These are phyloP conservation scores for Cydia pomonella DNA, from an alignment of 1,140 invertebrate genomes.

Conservation along the genomic window DNA sequence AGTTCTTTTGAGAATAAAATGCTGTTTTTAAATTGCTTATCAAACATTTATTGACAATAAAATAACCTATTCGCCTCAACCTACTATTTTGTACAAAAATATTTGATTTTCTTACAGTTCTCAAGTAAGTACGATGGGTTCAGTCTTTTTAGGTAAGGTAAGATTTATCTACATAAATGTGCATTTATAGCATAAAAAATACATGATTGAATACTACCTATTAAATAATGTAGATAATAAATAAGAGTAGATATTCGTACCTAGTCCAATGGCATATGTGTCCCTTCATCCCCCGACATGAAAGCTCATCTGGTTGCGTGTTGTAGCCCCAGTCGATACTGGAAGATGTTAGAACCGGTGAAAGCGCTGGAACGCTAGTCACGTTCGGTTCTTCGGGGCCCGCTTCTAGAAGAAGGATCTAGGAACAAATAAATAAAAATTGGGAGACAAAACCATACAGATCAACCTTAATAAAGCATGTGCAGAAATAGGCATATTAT, in stretches of 20 bases:
- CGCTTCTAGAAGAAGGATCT: slow-evolving; percentile 88
- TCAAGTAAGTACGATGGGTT: too few species aligned
- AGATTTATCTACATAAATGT: too few species aligned
- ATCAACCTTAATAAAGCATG: not conserved
- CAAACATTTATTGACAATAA: too few species aligned
- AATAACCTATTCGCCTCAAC: too few species aligned
- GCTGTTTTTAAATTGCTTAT: too few species aligned
- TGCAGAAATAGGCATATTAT: not conserved
- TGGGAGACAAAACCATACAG: not conserved
- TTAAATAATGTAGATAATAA: too few species aligned
- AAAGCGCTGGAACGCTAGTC: slow-evolving; percentile 84
- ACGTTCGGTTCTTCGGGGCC: slow-evolving; percentile 88
- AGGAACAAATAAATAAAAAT: slow-evolving; percentile 16
- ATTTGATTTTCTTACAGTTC: too few species aligned
- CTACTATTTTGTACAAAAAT: too few species aligned
- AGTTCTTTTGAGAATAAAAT: too few species aligned
- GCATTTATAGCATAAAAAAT: too few species aligned
- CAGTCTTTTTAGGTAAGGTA: too few species aligned
- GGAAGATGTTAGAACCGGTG: slow-evolving; percentile 79
- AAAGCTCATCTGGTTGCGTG: slow-evolving; percentile 82
- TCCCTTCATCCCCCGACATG: slow-evolving; percentile 76
- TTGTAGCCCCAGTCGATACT: slow-evolving; percentile 86
- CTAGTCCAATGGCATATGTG: slow-evolving; percentile 85
- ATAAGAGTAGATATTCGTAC: slow-evolving; percentile 41
- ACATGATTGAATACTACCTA: too few species aligned